Percentiles rank a stretch among this genome's conserved stretches.
Conservation (phyloP, 2,797 vertebrate genomes). For the Neomorphus geoffroyi region DNA sequence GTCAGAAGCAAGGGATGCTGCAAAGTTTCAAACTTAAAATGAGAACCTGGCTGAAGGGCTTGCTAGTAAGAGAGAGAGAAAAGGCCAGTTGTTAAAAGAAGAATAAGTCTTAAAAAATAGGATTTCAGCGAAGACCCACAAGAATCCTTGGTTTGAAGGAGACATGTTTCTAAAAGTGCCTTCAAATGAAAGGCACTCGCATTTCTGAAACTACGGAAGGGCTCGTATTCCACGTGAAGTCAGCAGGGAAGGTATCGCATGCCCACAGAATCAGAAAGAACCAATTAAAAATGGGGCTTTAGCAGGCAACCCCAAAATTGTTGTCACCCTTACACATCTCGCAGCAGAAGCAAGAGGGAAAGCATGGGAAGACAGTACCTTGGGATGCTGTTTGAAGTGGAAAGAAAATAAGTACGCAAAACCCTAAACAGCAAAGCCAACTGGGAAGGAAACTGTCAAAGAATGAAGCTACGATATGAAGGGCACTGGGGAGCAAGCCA, state of each 20-base stretch:
- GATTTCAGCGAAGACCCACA: not conserved
- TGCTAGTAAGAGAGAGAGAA: not conserved
- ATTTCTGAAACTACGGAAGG: not conserved
- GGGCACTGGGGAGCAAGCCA: not conserved
- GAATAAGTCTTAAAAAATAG: not conserved
- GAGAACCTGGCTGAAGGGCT: not conserved
- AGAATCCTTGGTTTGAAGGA: not conserved
- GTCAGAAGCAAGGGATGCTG: not conserved
- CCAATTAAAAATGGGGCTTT: accelerated
- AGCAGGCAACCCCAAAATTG: not conserved
- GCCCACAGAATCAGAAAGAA: not conserved
- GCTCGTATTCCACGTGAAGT: not conserved
- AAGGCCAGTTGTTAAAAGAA: not conserved
- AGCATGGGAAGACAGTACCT: not conserved
- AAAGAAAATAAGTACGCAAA: not conserved
- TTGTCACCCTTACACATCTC: not conserved
- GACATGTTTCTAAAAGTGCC: not conserved
- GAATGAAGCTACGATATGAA: not conserved
- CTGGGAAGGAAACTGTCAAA: not conserved
- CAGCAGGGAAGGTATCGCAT: not conserved
- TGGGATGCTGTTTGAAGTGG: not conserved
- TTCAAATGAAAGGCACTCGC: not conserved
- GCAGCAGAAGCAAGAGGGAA: not conserved
- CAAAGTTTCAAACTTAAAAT: not conserved
- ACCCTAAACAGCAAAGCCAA: not conserved